phyloP scores from a whole-genome alignment of 1,140 invertebrate species.

The Linepithema humile region DNA sequence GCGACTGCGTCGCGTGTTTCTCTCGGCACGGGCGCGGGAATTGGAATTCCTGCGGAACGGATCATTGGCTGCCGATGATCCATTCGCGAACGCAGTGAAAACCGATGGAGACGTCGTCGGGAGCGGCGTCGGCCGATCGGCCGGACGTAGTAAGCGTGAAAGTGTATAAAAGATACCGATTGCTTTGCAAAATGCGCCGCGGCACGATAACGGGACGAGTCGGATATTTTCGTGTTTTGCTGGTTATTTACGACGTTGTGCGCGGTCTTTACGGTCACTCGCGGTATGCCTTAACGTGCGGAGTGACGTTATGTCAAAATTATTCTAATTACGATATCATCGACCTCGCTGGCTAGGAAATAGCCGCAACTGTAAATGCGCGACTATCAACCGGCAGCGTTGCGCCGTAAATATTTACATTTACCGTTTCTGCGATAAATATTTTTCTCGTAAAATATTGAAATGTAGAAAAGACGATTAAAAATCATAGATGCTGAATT shows the following conservation, averaged over 20 bases:
- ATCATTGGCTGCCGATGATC: slow-evolving; percentile 46
- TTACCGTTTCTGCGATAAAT: not conserved
- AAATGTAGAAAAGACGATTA: too few species aligned
- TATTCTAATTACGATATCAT: slow-evolving; percentile 7
- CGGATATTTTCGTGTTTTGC: slow-evolving; percentile 12
- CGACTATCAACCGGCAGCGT: not conserved
- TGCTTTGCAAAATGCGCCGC: not conserved
- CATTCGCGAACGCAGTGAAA: slow-evolving; percentile 8
- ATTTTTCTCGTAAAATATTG: not conserved
- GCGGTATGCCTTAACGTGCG: too few species aligned
- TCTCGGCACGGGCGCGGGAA: slow-evolving; percentile 33
- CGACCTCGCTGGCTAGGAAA: not conserved
- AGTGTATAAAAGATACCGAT: not conserved
- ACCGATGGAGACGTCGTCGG: not conserved
- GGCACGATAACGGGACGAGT: slow-evolving; percentile 23
- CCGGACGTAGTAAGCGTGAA: not conserved
- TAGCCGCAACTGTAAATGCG: not conserved
- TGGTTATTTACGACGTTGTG: slow-evolving; percentile 1
- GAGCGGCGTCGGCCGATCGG: not conserved
- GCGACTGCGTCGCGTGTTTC: slow-evolving; percentile 11
- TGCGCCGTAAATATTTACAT: not conserved
- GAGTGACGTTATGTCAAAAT: not conserved
- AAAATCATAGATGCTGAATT: not conserved
- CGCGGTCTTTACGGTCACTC: not conserved
- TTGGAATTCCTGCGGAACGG: slow-evolving; percentile 53